These are phyloP conservation scores for Eremophila alpestris DNA, from an alignment of 2,797 vertebrate genomes.

Conservation along the genomic window DNA sequence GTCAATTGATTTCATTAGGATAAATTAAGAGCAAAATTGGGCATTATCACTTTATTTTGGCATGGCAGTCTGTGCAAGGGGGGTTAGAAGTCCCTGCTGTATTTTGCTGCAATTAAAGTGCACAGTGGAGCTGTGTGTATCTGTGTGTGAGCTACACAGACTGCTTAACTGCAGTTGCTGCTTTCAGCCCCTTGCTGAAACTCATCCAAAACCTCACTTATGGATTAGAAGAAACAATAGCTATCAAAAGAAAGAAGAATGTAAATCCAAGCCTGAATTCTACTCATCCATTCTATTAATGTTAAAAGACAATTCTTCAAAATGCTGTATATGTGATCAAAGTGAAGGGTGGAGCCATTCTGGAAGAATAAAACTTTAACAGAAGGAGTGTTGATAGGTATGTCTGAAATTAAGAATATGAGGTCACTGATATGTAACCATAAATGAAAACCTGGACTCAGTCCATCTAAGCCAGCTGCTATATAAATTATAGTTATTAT, in stretches of 20 bases:
- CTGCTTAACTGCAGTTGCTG: neutral
- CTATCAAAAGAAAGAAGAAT: neutral
- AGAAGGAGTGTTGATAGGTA: slow-evolving; percentile 70
- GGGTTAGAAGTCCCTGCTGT: neutral
- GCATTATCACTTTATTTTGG: neutral
- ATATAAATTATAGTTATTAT: slow-evolving; percentile 51
- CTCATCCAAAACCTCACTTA: slow-evolving; percentile 2
- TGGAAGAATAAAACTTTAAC: slow-evolving; percentile 55
- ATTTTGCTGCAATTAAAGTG: slow-evolving; percentile 4
- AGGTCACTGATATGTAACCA: slow-evolving; percentile 69
- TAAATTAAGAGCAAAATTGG: neutral
- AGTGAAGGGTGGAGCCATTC: neutral
- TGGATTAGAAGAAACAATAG: slow-evolving; percentile 1
- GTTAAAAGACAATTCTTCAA: slow-evolving; percentile 51
- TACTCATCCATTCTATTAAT: slow-evolving; percentile 48
- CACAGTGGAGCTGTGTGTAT: neutral
- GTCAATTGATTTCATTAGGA: neutral
- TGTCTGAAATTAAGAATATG: slow-evolving; percentile 63
- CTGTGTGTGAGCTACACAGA: neutral
- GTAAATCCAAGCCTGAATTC: slow-evolving; percentile 34
- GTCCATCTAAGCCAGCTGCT: slow-evolving; percentile 72
- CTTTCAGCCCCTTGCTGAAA: slow-evolving; percentile 12
- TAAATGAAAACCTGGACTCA: slow-evolving; percentile 67
- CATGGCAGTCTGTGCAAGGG: neutral
- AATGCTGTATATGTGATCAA: slow-evolving; percentile 46